Evolutionary conservation across 2,888 invertebrate genomes (phyloP), one percentile per base, ranked within the genome.

Genomic region (Dolichopus griseipennis): DNA sequence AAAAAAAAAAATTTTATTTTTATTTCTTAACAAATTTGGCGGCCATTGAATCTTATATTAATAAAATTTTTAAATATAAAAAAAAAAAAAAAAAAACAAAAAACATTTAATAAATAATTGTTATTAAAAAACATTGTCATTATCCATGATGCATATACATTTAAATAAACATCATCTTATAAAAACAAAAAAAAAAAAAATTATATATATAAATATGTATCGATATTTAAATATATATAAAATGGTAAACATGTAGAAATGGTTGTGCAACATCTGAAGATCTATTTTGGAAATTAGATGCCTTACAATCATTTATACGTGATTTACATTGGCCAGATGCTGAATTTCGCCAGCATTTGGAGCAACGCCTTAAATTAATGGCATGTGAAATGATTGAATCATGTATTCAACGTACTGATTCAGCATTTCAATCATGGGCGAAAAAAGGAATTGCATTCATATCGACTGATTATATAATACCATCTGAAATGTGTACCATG

Each of bases 361-460:
- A 98, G 77, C 96, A 97, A 80, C 85, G 98, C 71, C 86, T 99
- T 69, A 98, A 98, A 83, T 85, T 95, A 74, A 97, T 99, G 95
- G 97, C 98, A 62, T 91, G 94, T 76, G 98, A 99, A 81, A 98
- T 99, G 98, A 95, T 99, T 80, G 97, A 98, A 80, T 95, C 97
- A 15, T 97, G 96, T 77, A 94, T 97, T 74, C 95, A 95, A 79
- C 88, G 91, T 76, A 94, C 94, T 4, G 93, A 93, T 77, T 82
- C 87, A 62, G 90, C 92, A 22, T 99, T 97, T 83, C 93, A 96
- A 84, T 88, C 90, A 66, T 95, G 94, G 93, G 83, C 94, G 71
- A 94, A 94, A 83, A 95, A 95, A 81, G 92, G 93, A 72, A 91
- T 93, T 70, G 93, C 93, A 10, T 94, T 95, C 82, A 93, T 92